phyloP scores from a whole-genome alignment of 2,113 vertebrate species.

The Grus americana region DNA sequence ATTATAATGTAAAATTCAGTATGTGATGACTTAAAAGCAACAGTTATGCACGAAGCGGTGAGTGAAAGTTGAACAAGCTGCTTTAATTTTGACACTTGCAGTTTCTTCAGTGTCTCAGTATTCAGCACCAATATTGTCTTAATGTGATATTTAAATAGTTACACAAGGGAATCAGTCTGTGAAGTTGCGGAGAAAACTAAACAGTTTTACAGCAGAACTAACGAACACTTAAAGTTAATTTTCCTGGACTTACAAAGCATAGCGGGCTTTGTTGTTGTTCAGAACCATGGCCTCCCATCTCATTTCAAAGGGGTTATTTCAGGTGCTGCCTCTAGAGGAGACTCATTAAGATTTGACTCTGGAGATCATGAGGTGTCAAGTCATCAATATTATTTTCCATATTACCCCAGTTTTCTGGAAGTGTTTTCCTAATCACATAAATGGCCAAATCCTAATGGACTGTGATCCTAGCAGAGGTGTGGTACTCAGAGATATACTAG shows the following conservation, averaged over 20 bases:
- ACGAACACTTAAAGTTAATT: neutral
- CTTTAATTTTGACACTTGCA: neutral
- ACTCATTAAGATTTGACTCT: neutral
- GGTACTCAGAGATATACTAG: neutral
- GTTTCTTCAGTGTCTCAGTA: neutral
- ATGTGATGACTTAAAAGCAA: neutral
- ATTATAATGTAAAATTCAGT: neutral
- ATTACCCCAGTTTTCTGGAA: neutral
- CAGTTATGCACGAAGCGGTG: neutral
- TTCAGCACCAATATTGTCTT: neutral
- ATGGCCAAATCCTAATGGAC: neutral
- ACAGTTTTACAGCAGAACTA: neutral
- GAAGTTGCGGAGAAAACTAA: neutral
- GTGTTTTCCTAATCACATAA: neutral
- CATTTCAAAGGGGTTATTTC: neutral
- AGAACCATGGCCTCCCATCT: neutral
- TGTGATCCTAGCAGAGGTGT: neutral
- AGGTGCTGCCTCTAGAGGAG: neutral
- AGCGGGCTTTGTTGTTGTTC: neutral
- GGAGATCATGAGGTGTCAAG: neutral
- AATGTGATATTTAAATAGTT: neutral
- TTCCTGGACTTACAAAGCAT: neutral
- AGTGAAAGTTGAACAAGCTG: neutral
- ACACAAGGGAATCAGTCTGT: neutral
- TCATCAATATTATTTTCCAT: conserved; percentile 3